A percentile compares a stretch with the other conserved stretches of the same genome.
phyloP scores from a whole-genome alignment of 1,140 invertebrate species.

The Vanessa tameamea region DNA sequence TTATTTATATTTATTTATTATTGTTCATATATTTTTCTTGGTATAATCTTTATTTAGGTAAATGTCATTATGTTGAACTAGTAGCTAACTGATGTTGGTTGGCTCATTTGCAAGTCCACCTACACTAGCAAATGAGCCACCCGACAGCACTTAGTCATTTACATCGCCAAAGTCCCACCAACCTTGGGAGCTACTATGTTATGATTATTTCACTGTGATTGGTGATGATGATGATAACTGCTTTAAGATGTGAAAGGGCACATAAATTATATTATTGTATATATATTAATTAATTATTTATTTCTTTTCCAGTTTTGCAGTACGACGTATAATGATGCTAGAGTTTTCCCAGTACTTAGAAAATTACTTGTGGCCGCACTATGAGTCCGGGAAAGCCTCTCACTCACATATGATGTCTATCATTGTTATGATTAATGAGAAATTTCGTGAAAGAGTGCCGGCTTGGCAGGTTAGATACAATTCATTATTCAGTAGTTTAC shows the following conservation, averaged over 20 bases:
- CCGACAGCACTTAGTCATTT: too few relatives aligned
- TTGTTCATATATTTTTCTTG: too few relatives aligned
- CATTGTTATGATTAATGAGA: constrained; percentile 98
- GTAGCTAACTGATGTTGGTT: too few relatives aligned
- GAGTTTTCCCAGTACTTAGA: constrained; percentile 99
- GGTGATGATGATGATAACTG: too few relatives aligned
- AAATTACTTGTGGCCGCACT: constrained; percentile 99
- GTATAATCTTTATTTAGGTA: too few relatives aligned
- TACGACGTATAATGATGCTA: constrained; percentile 94
- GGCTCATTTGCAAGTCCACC: too few relatives aligned
- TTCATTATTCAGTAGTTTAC: not conserved
- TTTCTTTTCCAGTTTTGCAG: constrained; percentile 85
- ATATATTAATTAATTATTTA: not conserved
- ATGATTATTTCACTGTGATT: too few relatives aligned
- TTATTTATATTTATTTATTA: too few relatives aligned
- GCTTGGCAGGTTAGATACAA: constrained; percentile 91
- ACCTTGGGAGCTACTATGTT: too few relatives aligned
- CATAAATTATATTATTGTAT: not conserved
- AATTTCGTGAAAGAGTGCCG: constrained; percentile 96
- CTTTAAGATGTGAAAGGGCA: not conserved
- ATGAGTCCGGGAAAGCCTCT: constrained; percentile 84
- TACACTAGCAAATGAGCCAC: too few relatives aligned
- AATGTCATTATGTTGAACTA: too few relatives aligned
- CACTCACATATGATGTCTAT: constrained; percentile 96
- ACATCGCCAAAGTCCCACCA: too few relatives aligned